Evolutionary conservation across 1,140 invertebrate species (phyloP).

Genomic region (Idris sp.): DNA sequence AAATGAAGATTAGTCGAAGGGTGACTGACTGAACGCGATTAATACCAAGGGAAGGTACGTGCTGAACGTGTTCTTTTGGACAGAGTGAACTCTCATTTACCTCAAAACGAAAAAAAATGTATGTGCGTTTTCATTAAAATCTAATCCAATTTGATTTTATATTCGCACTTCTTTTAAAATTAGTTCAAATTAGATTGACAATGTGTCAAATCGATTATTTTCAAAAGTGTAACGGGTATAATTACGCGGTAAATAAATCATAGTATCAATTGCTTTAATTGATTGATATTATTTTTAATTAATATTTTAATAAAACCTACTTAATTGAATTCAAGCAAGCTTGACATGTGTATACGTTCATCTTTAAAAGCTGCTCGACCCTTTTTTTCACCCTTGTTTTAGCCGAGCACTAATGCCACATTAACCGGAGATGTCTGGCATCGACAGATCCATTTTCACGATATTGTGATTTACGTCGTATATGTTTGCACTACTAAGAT

Average conservation of each 20-base stretch:
- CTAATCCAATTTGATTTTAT: slow-evolving; percentile 9
- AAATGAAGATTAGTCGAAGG: slow-evolving; percentile 61
- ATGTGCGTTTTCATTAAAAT: slow-evolving; percentile 21
- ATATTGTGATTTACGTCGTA: slow-evolving; percentile 34
- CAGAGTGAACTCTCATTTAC: slow-evolving; percentile 31
- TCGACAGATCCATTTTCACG: slow-evolving; percentile 34
- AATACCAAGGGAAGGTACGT: slow-evolving; percentile 57
- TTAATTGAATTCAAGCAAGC: slow-evolving; percentile 1
- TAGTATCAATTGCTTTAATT: too few relatives aligned
- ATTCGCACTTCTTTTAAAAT: too few relatives aligned
- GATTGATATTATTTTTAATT: too few relatives aligned
- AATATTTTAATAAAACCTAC: too few relatives aligned
- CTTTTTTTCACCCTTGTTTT: slow-evolving; percentile 43
- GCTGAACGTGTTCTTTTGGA: slow-evolving; percentile 39
- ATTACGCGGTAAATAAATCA: too few relatives aligned
- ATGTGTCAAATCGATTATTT: too few relatives aligned
- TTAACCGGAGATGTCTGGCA: slow-evolving; percentile 44
- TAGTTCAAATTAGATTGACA: too few relatives aligned
- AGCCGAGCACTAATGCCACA: slow-evolving; percentile 39
- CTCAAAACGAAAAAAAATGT: slow-evolving; percentile 29
- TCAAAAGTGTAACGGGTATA: too few relatives aligned
- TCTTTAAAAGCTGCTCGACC: slow-evolving; percentile 24
- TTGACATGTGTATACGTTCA: slow-evolving; percentile 1
- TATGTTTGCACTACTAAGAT: slow-evolving; percentile 19
- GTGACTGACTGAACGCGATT: slow-evolving; percentile 51